Evolutionary conservation across 2,113 vertebrate species (phyloP).

Genomic region (Passer domesticus): DNA sequence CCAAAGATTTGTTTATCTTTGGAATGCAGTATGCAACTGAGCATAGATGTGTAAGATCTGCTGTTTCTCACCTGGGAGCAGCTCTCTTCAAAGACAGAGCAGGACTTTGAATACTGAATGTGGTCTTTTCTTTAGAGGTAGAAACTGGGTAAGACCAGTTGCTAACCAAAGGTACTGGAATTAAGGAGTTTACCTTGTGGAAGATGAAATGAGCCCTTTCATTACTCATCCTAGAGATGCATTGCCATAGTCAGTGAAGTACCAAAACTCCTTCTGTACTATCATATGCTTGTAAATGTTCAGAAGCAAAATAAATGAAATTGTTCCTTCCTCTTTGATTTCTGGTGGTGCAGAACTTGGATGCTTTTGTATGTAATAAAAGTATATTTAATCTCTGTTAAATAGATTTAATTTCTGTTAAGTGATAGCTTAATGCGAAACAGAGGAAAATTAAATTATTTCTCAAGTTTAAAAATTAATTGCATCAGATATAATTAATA

Average conservation of each 20-base stretch:
- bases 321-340: background rate
- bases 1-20: background rate
- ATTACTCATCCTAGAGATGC: background rate
- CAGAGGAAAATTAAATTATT: background rate
- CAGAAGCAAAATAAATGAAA: background rate
- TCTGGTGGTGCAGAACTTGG: background rate
- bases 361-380: background rate
- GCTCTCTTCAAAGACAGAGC: background rate
- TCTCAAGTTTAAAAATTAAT: background rate
- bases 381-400: background rate
- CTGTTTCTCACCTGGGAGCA: background rate
- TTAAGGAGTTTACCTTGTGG: too few species aligned
- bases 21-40: background rate
- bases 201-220: background rate
- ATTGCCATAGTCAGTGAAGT: background rate
- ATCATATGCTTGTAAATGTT: background rate
- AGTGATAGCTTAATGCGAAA: background rate
- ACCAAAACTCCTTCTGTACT: background rate
- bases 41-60: background rate
- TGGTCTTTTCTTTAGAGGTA: background rate
- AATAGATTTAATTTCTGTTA: background rate
- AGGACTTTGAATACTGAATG: background rate
- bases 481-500: background rate
- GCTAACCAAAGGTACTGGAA: background rate
- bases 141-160: background rate